phyloP scores from a whole-genome alignment of 1,140 invertebrate genomes.

The Proctacanthus coquilletti region DNA sequence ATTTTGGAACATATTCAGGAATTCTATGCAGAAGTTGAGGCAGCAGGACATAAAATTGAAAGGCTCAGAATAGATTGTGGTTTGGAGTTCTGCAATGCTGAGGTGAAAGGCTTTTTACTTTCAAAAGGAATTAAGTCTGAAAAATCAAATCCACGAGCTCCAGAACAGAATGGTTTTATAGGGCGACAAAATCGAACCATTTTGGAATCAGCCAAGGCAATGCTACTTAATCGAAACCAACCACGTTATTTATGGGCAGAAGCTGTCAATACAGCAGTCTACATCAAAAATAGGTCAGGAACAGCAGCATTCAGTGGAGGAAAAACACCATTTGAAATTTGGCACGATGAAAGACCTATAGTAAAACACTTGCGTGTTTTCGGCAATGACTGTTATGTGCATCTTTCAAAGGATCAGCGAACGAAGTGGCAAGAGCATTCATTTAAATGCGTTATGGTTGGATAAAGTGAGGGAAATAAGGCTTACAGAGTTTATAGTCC shows the following conservation, averaged over 20 bases:
- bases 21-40: neutral
- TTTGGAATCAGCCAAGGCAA: slow-evolving; percentile 6
- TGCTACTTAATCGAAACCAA: neutral
- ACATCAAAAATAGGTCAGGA: slow-evolving; percentile 19
- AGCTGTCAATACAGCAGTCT: slow-evolving; percentile 16
- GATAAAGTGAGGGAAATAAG: too few relatives aligned
- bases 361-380: too few relatives aligned
- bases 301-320: neutral
- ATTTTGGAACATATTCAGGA: neutral
- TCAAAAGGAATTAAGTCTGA: neutral
- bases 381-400: too few relatives aligned
- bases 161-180: too few relatives aligned
- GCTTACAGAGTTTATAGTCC: too few relatives aligned
- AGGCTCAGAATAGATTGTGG: neutral
- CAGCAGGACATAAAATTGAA: neutral
- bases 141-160: neutral
- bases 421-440: too few relatives aligned
- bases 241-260: slow-evolving; percentile 22
- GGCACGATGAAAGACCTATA: neutral
- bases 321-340: neutral
- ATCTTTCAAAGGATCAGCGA: neutral
- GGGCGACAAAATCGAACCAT: slow-evolving; percentile 10
- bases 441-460: too few relatives aligned
- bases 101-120: neutral
- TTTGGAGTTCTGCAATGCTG: neutral